phyloP scores from a whole-genome alignment of 2,797 vertebrate species.

The Myotis vivesi region DNA sequence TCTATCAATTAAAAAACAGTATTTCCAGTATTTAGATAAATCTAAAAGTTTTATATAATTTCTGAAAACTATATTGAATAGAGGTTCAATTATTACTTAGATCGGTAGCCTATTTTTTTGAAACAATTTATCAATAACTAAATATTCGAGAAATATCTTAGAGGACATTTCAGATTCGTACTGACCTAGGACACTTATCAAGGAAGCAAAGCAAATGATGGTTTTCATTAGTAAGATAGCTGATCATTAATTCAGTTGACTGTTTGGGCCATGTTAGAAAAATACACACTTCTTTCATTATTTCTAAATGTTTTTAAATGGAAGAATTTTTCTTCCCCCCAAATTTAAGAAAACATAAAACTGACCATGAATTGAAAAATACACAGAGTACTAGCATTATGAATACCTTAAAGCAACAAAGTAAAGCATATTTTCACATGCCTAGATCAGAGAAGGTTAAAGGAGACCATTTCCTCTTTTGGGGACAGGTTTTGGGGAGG shows the following conservation, averaged over 20 bases:
- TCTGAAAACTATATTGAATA: conserved; percentile 6
- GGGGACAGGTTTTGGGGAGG: neutral
- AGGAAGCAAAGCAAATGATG: neutral
- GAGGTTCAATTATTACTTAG: neutral
- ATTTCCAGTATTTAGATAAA: conserved; percentile 15
- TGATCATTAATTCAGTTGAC: neutral
- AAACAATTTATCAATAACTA: neutral
- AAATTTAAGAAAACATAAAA: conserved; percentile 28
- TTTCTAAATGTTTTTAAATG: neutral
- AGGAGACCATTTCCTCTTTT: neutral
- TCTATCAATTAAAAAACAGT: neutral
- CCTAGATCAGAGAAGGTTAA: neutral
- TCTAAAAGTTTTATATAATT: neutral
- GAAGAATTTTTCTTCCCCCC: neutral
- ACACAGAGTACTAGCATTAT: neutral
- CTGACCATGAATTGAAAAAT: neutral
- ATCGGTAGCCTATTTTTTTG: neutral
- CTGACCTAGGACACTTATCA: neutral
- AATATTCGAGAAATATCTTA: neutral
- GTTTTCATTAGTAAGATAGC: neutral
- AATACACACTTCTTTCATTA: neutral
- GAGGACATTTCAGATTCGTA: neutral
- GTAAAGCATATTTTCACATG: neutral
- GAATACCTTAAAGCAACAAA: neutral
- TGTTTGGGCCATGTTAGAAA: neutral